These are phyloP conservation scores for Pheosia tremula DNA, from an alignment of 2,888 invertebrate species.

Conservation along the genomic window DNA sequence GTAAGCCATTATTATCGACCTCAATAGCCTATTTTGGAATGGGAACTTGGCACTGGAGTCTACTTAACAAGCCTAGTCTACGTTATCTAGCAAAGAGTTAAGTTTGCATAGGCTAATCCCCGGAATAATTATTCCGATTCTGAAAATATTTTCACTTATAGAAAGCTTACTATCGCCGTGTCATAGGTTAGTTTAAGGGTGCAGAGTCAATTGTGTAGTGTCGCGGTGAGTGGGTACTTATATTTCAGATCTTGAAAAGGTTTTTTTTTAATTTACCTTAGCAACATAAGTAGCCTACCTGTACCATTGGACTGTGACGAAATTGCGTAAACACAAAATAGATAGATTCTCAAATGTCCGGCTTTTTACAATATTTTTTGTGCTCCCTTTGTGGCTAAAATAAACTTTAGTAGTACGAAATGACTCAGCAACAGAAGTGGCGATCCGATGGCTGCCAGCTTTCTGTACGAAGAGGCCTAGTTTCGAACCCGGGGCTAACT, in stretches of 20 bases:
- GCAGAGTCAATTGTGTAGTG: no score
- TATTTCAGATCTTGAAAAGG: no score
- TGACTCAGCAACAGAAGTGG: constrained; percentile 8
- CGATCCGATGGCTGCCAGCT: constrained; percentile 3
- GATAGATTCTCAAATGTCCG: not conserved
- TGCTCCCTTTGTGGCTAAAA: no score
- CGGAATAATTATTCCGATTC: no score
- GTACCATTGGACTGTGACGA: not conserved
- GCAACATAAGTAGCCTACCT: not conserved
- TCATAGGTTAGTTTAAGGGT: no score
- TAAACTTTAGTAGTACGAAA: not conserved
- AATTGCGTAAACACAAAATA: not conserved
- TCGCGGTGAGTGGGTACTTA: no score
- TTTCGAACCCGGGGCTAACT: no score
- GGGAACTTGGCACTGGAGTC: not conserved
- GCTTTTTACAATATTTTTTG: not conserved
- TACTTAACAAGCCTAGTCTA: not conserved
- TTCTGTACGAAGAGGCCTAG: no score
- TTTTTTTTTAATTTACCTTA: not conserved
- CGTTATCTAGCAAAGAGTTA: no score
- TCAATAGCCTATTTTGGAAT: constrained; percentile 1
- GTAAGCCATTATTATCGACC: constrained; percentile 3
- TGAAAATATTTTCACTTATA: no score
- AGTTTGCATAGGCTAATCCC: no score
- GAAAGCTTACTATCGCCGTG: no score